These are phyloP conservation scores for Orius insidiosus DNA, from an alignment of 1,140 invertebrate species.

Conservation along the genomic window DNA sequence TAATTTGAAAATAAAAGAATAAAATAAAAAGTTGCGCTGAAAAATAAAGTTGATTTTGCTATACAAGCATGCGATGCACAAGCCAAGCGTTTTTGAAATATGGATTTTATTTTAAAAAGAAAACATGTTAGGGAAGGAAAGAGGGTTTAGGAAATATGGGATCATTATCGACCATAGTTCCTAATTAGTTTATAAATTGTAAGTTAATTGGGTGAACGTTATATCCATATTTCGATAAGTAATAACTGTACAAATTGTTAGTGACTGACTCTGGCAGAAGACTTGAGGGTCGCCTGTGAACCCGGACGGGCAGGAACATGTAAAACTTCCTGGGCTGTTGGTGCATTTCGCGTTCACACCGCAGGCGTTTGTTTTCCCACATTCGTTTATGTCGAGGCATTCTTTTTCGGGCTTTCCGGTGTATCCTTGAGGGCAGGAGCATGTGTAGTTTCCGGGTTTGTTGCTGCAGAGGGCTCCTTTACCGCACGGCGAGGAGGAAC, in stretches of 20 bases:
- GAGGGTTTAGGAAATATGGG: constrained; percentile 9
- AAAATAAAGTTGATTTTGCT: constrained; percentile 8
- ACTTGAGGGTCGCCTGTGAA: constrained; percentile 39
- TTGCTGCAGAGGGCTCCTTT: constrained; percentile 54
- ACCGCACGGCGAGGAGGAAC: constrained; percentile 39
- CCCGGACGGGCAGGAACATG: constrained; percentile 52
- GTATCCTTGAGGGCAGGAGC: constrained; percentile 55
- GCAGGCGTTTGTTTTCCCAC: constrained; percentile 39
- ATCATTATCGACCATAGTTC: constrained; percentile 8
- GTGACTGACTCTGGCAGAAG: constrained; percentile 60
- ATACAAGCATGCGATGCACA: constrained; percentile 10
- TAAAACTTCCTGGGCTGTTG: constrained; percentile 55
- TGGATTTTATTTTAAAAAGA: constrained; percentile 3
- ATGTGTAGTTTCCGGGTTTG: constrained; percentile 52
- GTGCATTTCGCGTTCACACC: constrained; percentile 51
- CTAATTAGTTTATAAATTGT: constrained; percentile 1
- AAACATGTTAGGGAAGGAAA: constrained; percentile 1
- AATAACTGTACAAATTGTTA: constrained; percentile 10
- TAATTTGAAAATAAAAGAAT: constrained; percentile 3
- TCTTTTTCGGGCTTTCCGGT: constrained; percentile 31
- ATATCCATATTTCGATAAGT: constrained; percentile 8
- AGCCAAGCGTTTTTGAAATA: constrained; percentile 10
- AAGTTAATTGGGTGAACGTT: not conserved
- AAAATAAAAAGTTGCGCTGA: constrained; percentile 8
- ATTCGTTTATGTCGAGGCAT: constrained; percentile 49